Evolutionary conservation across 2,113 vertebrate species (phyloP).

Genomic region (Sylvia atricapilla): DNA sequence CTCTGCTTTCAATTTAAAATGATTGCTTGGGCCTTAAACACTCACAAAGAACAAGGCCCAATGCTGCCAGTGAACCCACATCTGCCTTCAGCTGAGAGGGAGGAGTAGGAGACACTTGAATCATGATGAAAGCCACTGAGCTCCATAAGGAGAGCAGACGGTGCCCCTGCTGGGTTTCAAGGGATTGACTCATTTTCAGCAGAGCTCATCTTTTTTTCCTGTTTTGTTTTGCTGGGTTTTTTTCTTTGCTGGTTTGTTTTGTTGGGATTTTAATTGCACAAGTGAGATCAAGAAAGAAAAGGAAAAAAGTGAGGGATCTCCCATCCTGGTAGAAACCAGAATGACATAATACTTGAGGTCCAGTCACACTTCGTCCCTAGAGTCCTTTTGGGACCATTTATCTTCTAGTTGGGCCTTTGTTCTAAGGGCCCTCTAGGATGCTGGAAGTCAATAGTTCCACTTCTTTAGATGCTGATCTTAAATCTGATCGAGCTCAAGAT

Average conservation of each 20-base stretch:
- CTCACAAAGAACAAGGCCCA: constrained; percentile 20
- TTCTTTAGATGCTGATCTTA: neutral
- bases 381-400: neutral
- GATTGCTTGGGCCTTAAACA: constrained; percentile 43
- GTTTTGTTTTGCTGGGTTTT: neutral
- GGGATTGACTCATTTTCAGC: constrained; percentile 31
- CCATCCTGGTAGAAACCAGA: neutral
- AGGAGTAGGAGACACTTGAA: constrained; percentile 36
- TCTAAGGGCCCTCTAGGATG: neutral
- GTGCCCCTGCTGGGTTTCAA: constrained; percentile 32
- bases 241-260: neutral
- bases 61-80: constrained; percentile 17
- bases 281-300: neutral
- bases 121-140: constrained; percentile 20
- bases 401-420: neutral
- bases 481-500: neutral
- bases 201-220: neutral
- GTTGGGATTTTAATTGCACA: neutral
- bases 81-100: constrained; percentile 48
- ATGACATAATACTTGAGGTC: neutral
- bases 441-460: neutral
- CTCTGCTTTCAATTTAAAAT: constrained; percentile 60
- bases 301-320: neutral
- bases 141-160: constrained; percentile 43
- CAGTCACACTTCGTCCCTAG: neutral